Base-by-base conservation (phyloP, 2,888 invertebrate genomes). In the Chrysomela aeneicollis region DNA sequence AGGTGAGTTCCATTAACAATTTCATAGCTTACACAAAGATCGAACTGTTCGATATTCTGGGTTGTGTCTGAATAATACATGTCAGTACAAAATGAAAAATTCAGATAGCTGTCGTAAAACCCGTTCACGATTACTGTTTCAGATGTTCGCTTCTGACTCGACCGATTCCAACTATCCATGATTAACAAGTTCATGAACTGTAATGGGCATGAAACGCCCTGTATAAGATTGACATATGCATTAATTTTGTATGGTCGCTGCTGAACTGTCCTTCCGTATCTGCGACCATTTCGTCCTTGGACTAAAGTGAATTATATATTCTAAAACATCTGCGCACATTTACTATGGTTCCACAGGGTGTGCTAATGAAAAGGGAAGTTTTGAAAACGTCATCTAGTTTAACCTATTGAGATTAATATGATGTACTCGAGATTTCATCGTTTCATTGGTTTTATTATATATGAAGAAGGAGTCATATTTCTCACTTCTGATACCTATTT, bases 121-220 rank as follows among this genome's bases (percentile, higher is more conserved):
- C 15, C 42, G n/a, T 12, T 15, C 42, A 15, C 15, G 15, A 42
- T 42, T n/a, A 42, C 42, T 42, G 42, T 8, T 42, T 42, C 15
- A 42, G 15, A 8, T 42, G 42, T 42, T 42, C 15, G n/a, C 2
- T 42, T 42, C 42, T 42, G 15, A 15, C 42, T 42, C 42, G 42
- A 42, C 15, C 42, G 15, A 42, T 42, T 42, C 42, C 3, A 42
- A 42, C 15, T 1, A 42, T 42, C 42, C 42, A 42, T 42, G 42
- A 42, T 42, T 42, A n/a, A 42, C 42, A 42, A 42, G 42, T 42
- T 42, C 42, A 15, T 42, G 42, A 42, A 42, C 42, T 42, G 15
- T 15, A 42, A 42, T 15, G 42, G 3, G 12, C 12, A 35, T 2
- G 42, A 42, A 42, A 42, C 15, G 15, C n/a, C 15, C n/a, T n/a